Conservation (phyloP, 2,113 vertebrate genomes). For the Platichthys flesus region DNA sequence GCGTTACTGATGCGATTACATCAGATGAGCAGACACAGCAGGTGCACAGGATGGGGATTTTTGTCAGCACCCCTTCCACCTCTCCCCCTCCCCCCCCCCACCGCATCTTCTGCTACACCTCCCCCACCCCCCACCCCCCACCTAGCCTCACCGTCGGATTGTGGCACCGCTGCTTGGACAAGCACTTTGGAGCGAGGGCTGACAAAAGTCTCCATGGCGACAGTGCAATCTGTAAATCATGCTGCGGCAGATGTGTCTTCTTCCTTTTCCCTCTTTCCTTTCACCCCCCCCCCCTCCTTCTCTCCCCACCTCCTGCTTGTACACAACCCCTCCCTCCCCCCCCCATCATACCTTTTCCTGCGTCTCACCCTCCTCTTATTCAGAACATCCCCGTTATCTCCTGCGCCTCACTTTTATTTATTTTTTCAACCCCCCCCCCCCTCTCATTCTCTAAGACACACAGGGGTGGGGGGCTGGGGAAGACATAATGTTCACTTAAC, state of each 20-base stretch:
- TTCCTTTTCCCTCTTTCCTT: constrained; percentile 36
- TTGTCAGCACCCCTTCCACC: constrained; percentile 73
- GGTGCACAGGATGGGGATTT: constrained; percentile 68
- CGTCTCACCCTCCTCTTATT: constrained; percentile 24
- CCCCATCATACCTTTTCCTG: constrained; percentile 44
- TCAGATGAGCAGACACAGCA: constrained; percentile 72
- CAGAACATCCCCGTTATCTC: constrained; percentile 29
- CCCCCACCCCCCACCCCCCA: constrained; percentile 5
- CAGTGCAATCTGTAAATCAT: constrained; percentile 82
- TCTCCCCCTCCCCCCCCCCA: neutral
- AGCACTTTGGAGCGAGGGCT: constrained; percentile 73
- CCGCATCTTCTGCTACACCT: neutral
- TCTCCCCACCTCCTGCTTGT: constrained; percentile 45
- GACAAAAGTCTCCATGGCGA: constrained; percentile 85
- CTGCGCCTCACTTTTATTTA: constrained; percentile 24
- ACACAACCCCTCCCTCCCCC: constrained; percentile 54
- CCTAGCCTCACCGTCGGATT: constrained; percentile 36
- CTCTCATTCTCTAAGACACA: constrained; percentile 37
- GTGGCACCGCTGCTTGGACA: constrained; percentile 67
- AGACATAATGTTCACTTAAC: constrained; percentile 76
- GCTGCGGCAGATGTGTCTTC: constrained; percentile 75
- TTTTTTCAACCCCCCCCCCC: constrained; percentile 4
- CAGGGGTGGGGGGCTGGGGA: constrained; percentile 57
- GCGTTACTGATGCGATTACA: constrained; percentile 69
- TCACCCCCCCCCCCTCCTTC: constrained; percentile 31